phyloP scores from a whole-genome alignment of 1,140 invertebrate species.

The Drosophila repleta region DNA sequence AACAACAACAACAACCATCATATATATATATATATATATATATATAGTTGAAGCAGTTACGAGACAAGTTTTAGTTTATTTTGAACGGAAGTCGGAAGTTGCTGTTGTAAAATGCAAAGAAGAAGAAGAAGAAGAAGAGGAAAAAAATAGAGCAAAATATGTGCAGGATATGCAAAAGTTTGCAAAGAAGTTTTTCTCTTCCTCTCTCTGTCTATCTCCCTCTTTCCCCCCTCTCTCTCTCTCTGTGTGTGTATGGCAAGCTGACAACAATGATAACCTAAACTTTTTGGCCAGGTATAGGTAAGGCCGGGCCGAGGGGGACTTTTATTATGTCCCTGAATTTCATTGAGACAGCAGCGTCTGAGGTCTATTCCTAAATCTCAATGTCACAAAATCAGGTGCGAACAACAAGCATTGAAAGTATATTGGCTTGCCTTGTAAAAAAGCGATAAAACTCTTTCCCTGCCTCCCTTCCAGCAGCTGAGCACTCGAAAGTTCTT shows the following conservation, averaged over 20 bases:
- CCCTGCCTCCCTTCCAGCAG: too few relatives aligned
- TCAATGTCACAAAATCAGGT: slow-evolving; percentile 67
- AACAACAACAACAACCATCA: slow-evolving; percentile 7
- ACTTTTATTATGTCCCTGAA: slow-evolving; percentile 34
- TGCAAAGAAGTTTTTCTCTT: slow-evolving; percentile 32
- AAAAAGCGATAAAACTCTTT: slow-evolving; percentile 36
- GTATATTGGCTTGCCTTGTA: slow-evolving; percentile 9
- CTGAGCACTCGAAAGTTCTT: slow-evolving; percentile 11
- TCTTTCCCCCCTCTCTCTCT: slow-evolving; percentile 13
- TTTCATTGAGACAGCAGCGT: slow-evolving; percentile 61
- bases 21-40: slow-evolving; percentile 1
- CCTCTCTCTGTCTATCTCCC: slow-evolving; percentile 21
- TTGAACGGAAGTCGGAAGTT: slow-evolving; percentile 76
- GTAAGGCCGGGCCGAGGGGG: slow-evolving; percentile 27
- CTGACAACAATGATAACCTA: slow-evolving; percentile 36
- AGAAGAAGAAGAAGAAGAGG: slow-evolving; percentile 41
- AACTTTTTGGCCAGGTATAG: slow-evolving; percentile 17
- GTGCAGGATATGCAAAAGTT: slow-evolving; percentile 78
- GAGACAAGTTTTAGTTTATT: slow-evolving; percentile 49
- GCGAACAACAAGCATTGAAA: slow-evolving; percentile 10
- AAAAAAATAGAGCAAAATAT: slow-evolving; percentile 32
- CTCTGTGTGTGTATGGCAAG: slow-evolving; percentile 19
- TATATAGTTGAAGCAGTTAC: slow-evolving; percentile 26
- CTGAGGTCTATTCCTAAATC: slow-evolving; percentile 59
- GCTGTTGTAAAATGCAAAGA: slow-evolving; percentile 73